These are phyloP conservation scores for Phodopus roborovskii DNA, from an alignment of 2,113 vertebrate species.

Conservation along the genomic window DNA sequence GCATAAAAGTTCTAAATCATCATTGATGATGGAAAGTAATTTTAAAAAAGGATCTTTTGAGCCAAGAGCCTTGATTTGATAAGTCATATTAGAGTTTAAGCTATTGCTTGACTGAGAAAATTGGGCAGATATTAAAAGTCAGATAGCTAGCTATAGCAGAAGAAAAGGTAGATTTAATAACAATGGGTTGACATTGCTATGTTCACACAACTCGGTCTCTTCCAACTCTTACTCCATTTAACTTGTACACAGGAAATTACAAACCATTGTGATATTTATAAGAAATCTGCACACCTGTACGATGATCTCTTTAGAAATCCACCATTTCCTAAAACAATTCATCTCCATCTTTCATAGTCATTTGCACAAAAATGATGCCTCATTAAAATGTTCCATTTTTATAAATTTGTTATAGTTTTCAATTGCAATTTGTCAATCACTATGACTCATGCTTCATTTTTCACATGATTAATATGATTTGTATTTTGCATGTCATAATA, in stretches of 20 bases:
- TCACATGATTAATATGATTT: background rate
- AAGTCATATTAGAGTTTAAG: background rate
- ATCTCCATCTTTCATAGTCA: background rate
- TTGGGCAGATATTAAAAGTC: background rate
- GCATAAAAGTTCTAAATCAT: constrained; percentile 42
- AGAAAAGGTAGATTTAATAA: background rate
- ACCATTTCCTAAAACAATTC: background rate
- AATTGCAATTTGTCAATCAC: background rate
- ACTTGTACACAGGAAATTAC: background rate
- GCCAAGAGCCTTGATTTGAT: background rate
- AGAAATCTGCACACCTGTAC: background rate
- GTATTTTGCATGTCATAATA: background rate
- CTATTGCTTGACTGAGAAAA: background rate
- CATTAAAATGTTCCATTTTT: background rate
- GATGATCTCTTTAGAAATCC: fast-evolving
- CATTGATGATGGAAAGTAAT: background rate
- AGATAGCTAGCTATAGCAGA: background rate
- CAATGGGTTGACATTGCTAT: background rate
- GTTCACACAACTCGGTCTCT: background rate
- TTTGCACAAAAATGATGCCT: background rate
- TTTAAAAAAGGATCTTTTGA: constrained; percentile 42
- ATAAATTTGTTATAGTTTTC: background rate
- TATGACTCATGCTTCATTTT: background rate
- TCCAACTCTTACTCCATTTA: background rate
- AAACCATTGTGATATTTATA: background rate